These are phyloP conservation scores for Rhaphigaster nebulosa DNA, from an alignment of 2,888 invertebrate genomes.

Conservation along the genomic window DNA sequence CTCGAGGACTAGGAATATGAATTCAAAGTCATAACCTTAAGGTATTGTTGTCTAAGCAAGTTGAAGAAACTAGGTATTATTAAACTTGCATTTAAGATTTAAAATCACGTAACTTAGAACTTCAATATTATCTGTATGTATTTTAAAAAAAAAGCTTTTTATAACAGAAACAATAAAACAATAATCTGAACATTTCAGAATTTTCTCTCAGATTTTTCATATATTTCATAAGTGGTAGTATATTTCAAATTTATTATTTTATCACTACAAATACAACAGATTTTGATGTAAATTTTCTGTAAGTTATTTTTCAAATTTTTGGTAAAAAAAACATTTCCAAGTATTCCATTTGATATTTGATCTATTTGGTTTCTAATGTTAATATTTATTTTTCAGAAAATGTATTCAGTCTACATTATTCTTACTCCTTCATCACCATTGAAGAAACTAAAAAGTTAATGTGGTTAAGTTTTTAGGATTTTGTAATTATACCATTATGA, in stretches of 20 bases:
- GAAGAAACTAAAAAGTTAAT: conserved; percentile 61
- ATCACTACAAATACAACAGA: not conserved
- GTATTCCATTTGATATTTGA: not conserved
- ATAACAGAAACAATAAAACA: too few relatives aligned
- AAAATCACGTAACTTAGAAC: too few relatives aligned
- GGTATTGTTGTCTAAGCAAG: too few relatives aligned
- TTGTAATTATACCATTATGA: not conserved
- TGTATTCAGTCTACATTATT: conserved; percentile 62
- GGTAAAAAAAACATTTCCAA: not conserved
- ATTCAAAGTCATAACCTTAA: too few relatives aligned
- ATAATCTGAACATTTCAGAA: too few relatives aligned
- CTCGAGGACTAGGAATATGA: not conserved
- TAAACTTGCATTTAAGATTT: too few relatives aligned
- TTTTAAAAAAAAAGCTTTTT: too few relatives aligned
- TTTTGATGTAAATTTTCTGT: not conserved
- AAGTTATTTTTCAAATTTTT: not conserved
- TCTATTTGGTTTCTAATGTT: conserved; percentile 4
- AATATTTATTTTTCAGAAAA: conserved; percentile 63
- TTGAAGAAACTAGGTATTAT: too few relatives aligned
- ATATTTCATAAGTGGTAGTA: too few relatives aligned
- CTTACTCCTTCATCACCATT: conserved; percentile 60
- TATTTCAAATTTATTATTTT: too few relatives aligned
- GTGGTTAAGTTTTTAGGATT: not conserved
- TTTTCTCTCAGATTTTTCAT: too few relatives aligned
- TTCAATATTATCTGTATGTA: too few relatives aligned